Evolutionary conservation across 2,888 invertebrate genomes (phyloP), one percentile per base, ranked within the genome.

Genomic region (Achlya flavicornis): DNA sequence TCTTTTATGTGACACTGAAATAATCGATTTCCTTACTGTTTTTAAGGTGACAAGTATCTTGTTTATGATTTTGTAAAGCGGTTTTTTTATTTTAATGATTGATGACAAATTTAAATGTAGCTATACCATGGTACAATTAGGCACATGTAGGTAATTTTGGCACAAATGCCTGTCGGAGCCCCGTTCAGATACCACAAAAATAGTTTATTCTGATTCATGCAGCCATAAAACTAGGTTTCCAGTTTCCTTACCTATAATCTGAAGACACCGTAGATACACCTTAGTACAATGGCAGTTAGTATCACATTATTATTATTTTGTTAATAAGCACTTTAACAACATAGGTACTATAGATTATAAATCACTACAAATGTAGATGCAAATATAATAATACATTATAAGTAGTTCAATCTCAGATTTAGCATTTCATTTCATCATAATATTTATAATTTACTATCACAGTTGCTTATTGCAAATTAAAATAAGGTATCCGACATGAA

Each of bases 241-340:
- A 57, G 46, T 60, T 63, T 65, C 67, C 57, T 64, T 60, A 62
- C 65, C 65, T 48, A 67, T 53, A 62, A 64, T 67, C 12, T 69
- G 66, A 69, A 71, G 66, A 70, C 67, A 72, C 65, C 64, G 70
- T 72, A 72, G 70, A 63, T 76, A 71, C 63, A 70, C 68, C 12
- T 73, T 81, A 70, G 69, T 73, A 87, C 87, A 89, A 90, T 91
- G 90, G 91, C 91, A 91, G 91, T 91, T 88, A 85, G 78, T 87
- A 90, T 89, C 85, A 87, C 88, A 84, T 84, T 76, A 63, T n/a
- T 16, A 38, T 70, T 67, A 70, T 75, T 75, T 73, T 76, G 73
- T 81, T 80, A 80, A 78, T 75, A 84, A 83, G 80, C 83, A 79
- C 68, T 75, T 73, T 78, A 70, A 78, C 71, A 81, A 81, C 73